Conservation (phyloP, 2,113 vertebrate genomes). For the Cebus imitator region DNA sequence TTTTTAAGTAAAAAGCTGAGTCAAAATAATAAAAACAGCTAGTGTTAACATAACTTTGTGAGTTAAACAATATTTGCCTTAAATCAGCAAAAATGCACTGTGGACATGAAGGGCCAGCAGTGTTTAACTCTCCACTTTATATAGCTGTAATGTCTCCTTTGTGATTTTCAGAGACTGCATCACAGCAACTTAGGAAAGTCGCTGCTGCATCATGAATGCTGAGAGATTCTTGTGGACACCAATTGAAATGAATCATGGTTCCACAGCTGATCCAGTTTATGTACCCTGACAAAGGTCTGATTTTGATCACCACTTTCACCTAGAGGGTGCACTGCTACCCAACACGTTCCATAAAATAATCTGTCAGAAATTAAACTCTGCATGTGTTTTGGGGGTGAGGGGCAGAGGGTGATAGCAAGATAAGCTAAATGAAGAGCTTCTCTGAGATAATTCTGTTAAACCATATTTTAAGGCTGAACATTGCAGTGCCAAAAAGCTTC, state of each 20-base stretch:
- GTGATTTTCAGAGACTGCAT: not conserved
- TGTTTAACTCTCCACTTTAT: not conserved
- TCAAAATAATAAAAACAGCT: not conserved
- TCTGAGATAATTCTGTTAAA: not conserved
- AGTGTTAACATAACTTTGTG: not conserved
- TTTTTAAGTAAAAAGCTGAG: not conserved
- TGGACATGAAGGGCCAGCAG: not conserved
- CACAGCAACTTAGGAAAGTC: not conserved
- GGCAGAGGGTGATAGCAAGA: not conserved
- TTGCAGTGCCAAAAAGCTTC: not conserved
- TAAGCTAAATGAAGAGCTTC: not conserved
- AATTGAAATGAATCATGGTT: not conserved
- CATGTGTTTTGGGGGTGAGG: not conserved
- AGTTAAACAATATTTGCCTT: not conserved
- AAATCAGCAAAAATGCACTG: not conserved
- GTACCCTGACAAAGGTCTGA: not conserved
- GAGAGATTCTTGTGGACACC: not conserved
- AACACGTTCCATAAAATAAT: not conserved
- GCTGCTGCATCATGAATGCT: not conserved
- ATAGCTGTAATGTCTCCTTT: not conserved
- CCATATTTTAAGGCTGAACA: not conserved
- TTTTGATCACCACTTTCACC: not conserved
- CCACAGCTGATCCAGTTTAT: not conserved
- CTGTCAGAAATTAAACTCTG: not conserved
- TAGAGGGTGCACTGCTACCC: rapidly evolving